Evolutionary conservation across 2,113 vertebrate species (phyloP).

Genomic region (Bungarus multicinctus): DNA sequence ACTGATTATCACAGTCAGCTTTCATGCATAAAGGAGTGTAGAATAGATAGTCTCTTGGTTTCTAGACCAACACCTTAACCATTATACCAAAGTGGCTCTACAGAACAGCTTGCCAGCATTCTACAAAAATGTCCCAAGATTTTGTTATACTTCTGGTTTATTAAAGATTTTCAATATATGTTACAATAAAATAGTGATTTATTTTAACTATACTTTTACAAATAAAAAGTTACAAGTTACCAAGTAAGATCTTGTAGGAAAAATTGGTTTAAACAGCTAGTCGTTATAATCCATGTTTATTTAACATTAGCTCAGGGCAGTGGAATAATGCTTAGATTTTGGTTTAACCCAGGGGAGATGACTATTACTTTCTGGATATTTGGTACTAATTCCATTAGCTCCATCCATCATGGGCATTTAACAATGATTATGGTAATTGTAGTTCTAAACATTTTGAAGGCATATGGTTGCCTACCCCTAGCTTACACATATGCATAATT

Average conservation of each 20-base stretch:
- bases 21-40: neutral
- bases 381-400: neutral
- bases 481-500: neutral
- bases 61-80: neutral
- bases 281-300: neutral
- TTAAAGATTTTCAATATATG: neutral
- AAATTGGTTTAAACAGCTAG: neutral
- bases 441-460: neutral
- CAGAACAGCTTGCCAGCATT: neutral
- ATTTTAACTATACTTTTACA: neutral
- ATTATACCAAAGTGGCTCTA: neutral
- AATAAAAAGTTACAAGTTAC: neutral
- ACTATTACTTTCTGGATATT: neutral
- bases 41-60: neutral
- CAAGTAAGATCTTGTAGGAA: neutral
- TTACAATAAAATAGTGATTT: neutral
- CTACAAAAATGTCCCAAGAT: neutral
- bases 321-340: neutral
- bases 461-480: neutral
- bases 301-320: neutral
- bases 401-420: neutral
- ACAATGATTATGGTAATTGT: neutral
- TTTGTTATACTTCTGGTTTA: neutral
- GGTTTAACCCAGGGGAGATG: neutral
- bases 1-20: neutral